phyloP scores from a whole-genome alignment of 2,888 invertebrate species.

The Erynnis tages region DNA sequence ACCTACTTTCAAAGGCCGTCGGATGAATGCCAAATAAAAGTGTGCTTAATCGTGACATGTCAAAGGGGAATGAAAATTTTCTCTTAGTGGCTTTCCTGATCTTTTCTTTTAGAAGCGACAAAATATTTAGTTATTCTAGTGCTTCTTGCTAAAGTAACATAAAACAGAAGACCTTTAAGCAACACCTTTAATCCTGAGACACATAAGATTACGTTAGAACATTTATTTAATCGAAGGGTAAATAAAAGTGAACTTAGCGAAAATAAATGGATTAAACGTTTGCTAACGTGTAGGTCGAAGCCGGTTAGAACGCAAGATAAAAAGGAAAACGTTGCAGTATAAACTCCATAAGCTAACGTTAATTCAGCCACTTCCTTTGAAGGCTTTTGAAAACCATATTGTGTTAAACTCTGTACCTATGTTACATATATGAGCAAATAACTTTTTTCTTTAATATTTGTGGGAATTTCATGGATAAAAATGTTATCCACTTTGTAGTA shows the following conservation, averaged over 20 bases:
- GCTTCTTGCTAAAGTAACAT: not conserved
- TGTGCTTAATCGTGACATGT: not conserved
- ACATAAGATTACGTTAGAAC: too few species aligned
- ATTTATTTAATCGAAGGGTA: too few species aligned
- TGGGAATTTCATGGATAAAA: too few species aligned
- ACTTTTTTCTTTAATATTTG: too few species aligned
- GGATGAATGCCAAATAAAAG: not conserved
- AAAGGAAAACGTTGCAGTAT: not conserved
- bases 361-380: not conserved
- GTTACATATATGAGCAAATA: too few species aligned
- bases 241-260: too few species aligned
- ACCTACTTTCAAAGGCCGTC: slow-evolving; percentile 1
- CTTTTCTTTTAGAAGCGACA: not conserved
- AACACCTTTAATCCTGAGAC: too few species aligned
- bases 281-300: not conserved
- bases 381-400: not conserved
- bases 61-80: slow-evolving; percentile 2
- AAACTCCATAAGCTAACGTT: not conserved
- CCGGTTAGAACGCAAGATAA: not conserved
- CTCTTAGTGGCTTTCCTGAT: slow-evolving; percentile 3
- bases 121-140: not conserved
- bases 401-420: too few species aligned
- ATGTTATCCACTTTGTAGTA: too few species aligned
- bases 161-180: too few species aligned
- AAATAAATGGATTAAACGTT: not conserved